Evolutionary conservation across 2,797 vertebrate species (phyloP), one percentile per base, ranked within the genome.

Genomic region (Erethizon dorsatum): DNA sequence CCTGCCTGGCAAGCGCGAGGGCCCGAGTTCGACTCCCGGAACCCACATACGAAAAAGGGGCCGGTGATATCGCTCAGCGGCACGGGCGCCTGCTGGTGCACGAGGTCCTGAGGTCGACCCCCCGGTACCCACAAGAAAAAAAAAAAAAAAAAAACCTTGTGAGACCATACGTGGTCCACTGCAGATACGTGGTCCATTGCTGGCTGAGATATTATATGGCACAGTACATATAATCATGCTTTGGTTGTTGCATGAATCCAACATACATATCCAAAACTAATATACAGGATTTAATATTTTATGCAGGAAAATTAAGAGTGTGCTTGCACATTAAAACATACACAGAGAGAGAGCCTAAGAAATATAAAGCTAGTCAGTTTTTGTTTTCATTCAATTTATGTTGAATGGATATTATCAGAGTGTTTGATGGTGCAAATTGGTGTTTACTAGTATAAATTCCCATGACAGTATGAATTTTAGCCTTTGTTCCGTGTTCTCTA

Each of bases 401-500:
- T 41, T 87, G 22, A 85, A 61, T 9, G 45, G 33, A 61, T 6
- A 52, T 67, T 41, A 88, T 77, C 22, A 5, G 10, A 52, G 5
- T 14, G 17, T 41, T 0, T 91, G 89, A 79, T 24, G 57, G 71
- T 47, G 24, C 82, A 77, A 50, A 96, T 54, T 11, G 28, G 28
- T 78, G 4, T 77, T 88, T 86, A 87, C n/a, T 59, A 2, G 24
- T 82, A 14, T 24, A 84, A 18, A 54, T 90, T 95, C 75, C 92
- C 80, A 41, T 75, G 59, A 87, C 1, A 86, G 33, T 22, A 56
- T 94, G 52, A 88, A 87, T 96, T 94, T 97, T 95, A 93, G 90
- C 8, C 56, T 98, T 69, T 92, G 73, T 41, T 97, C 63, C 69
- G 97, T 65, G 85, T 97, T 98, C 98, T 97, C 88, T 98, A 98